A percentile compares a stretch with the other conserved stretches of the same genome.
Evolutionary conservation across 1,140 invertebrate genomes (phyloP).

Genomic region (Nylanderia fulva): DNA sequence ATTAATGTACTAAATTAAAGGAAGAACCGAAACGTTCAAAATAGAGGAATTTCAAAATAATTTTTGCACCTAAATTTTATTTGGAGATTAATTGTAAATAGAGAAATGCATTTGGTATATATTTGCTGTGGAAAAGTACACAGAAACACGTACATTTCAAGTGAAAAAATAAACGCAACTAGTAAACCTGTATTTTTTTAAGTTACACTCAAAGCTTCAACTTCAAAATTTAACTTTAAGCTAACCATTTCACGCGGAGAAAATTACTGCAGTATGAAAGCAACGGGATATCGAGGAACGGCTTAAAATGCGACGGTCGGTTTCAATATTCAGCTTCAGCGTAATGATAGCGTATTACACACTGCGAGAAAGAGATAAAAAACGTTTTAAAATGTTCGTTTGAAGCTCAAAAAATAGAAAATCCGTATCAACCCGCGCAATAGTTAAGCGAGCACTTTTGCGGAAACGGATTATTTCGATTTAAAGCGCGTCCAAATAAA

Average conservation of each 20-base stretch:
- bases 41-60: no score
- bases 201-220: background rate
- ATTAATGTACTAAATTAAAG: no score
- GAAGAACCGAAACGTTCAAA: no score
- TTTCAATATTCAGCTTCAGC: background rate
- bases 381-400: background rate
- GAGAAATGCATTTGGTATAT: background rate
- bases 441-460: background rate
- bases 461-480: background rate
- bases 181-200: no score
- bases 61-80: no score
- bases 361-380: background rate
- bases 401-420: no score
- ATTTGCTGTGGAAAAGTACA: no score
- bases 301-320: background rate
- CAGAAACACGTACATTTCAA: no score
- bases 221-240: background rate
- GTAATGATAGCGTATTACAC: no score
- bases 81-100: background rate
- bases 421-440: background rate
- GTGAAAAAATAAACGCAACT: background rate
- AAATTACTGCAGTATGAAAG: background rate
- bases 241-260: background rate
- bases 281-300: background rate
- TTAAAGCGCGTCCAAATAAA: background rate